Evolutionary conservation across 2,113 vertebrate species (phyloP).

Genomic region (Manacus vitellinus): DNA sequence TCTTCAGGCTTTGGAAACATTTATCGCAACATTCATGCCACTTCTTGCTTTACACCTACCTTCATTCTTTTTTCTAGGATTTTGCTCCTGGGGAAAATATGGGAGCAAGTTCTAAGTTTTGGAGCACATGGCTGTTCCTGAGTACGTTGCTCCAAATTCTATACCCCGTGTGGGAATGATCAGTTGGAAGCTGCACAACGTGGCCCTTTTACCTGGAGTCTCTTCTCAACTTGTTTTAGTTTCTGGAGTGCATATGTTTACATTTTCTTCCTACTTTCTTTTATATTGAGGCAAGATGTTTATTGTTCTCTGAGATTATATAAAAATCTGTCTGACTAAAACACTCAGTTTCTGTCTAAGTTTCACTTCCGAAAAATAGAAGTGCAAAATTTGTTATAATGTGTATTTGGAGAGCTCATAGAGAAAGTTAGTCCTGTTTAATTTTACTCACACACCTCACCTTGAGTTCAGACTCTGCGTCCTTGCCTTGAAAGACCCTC

Average conservation of each 20-base stretch:
- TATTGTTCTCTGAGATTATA: neutral
- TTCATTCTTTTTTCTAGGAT: neutral
- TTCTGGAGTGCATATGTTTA: neutral
- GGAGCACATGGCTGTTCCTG: neutral
- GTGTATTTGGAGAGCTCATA: neutral
- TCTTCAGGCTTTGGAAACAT: neutral
- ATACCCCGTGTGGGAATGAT: neutral
- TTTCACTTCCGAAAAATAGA: neutral
- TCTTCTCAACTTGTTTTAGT: neutral
- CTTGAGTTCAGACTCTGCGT: neutral
- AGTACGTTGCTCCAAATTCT: neutral
- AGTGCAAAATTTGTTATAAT: neutral
- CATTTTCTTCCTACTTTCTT: neutral
- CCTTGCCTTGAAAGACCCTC: slow-evolving; percentile 24
- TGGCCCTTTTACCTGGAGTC: neutral
- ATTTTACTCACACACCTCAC: neutral
- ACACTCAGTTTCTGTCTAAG: neutral
- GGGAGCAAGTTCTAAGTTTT: neutral
- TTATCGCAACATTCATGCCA: neutral
- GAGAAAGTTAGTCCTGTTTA: neutral
- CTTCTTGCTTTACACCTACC: neutral
- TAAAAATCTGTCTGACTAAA: neutral
- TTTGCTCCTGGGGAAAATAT: neutral
- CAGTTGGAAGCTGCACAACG: neutral
- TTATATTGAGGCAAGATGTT: neutral